Evolutionary conservation across 2,888 invertebrate genomes (phyloP).

Genomic region (Tetanocera ferruginea): DNA sequence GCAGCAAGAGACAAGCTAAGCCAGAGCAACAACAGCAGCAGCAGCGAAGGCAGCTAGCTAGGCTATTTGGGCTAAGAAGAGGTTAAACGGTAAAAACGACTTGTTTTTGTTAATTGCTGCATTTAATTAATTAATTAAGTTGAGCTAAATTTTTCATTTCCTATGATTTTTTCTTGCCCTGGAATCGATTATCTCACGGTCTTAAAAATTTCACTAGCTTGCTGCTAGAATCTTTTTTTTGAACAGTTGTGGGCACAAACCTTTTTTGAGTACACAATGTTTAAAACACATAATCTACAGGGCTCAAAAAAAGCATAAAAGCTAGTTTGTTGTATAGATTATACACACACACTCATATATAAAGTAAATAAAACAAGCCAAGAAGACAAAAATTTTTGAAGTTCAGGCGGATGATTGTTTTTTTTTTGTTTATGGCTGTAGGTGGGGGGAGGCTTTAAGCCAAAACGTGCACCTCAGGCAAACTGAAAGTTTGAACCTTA

Average conservation of each 20-base stretch:
- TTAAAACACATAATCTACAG: not conserved
- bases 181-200: constrained; percentile 18
- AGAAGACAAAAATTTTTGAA: not conserved
- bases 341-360: not conserved
- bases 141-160: not conserved
- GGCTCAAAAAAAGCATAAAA: not conserved
- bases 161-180: not conserved
- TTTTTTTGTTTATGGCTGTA: not conserved
- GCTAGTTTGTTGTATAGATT: not conserved
- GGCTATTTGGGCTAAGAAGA: not conserved
- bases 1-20: not conserved
- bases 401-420: too few species aligned
- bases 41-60: not conserved
- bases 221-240: not conserved
- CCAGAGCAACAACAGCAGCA: not conserved
- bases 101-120: constrained; percentile 13
- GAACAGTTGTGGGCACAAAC: not conserved
- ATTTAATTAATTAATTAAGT: constrained; percentile 13
- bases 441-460: not conserved
- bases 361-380: not conserved
- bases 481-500: too few species aligned
- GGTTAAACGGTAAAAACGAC: not conserved
- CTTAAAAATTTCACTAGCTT: not conserved
- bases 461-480: not conserved
- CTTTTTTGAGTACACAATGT: not conserved